Evolutionary conservation across 2,113 vertebrate genomes (phyloP), one percentile per base, ranked within the genome.

Genomic region (Mixornis gularis): DNA sequence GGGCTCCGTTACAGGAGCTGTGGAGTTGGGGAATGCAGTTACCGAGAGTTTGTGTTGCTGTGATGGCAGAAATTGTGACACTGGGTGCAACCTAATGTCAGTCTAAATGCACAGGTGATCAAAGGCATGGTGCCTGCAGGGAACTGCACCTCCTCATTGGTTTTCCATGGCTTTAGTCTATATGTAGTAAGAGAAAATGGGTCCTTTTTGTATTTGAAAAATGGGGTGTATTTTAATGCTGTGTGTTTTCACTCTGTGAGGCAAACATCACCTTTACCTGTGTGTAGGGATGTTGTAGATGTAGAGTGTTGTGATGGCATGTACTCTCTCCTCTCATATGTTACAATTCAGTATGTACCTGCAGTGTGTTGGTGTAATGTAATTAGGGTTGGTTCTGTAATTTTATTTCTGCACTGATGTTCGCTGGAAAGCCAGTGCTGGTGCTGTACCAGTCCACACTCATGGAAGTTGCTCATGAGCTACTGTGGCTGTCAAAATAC

Each of bases 311-410:
- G 66, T 27, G 72, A 38, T 9, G 13, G 43, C 34, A 20, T 0
- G 1, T 41, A 19, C 38, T 71, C 21, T 66, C 12, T 38, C 44
- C 25, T 79, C 17, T 36, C 27, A 4, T 2, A 4, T 5, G 7
- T 26, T 46, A 36, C 18, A 44, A 16, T 13, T 58, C 29, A 30
- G 0, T 6, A 4, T 0, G 13, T 34, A 21, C 34, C 30, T 74
- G 43, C 26, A 74, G 32, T 18, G 8, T 0, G 0, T 48, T 0
- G 0, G 1, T 46, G 27, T 36, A 20, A 44, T 7, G 6, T 13
- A 60, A 65, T 43, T 30, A 53, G 30, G 22, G 12, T 13, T 43
- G 6, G 9, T 40, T 43, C 58, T 60, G 40, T 48, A 76, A 68
- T 6, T 90, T 65, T 30, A 52, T 79, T 90, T 52, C 76, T 48